Evolutionary conservation across 2,797 vertebrate species (phyloP).

Genomic region (Crypturellus tataupa): DNA sequence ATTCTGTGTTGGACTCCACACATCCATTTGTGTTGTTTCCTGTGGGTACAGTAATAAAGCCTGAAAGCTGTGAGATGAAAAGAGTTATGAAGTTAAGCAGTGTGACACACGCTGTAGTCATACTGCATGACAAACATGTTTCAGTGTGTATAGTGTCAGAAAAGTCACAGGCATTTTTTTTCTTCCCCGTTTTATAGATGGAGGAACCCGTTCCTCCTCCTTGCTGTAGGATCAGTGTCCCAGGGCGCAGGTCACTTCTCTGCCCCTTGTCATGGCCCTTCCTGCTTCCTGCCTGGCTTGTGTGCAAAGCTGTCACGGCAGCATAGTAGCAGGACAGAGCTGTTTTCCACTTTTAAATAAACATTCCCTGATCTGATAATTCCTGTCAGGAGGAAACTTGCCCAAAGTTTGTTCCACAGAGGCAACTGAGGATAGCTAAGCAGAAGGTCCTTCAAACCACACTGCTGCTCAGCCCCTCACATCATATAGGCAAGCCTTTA

Average conservation of each 20-base stretch:
- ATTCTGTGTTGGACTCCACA: neutral
- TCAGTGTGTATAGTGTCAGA: neutral
- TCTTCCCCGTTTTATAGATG: neutral
- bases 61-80: neutral
- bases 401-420: neutral
- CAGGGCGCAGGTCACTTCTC: rapidly evolving
- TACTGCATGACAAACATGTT: neutral
- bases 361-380: constrained; percentile 72
- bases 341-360: constrained; percentile 53
- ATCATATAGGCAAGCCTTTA: neutral
- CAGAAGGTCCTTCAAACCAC: no score
- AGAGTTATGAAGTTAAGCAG: neutral
- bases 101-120: neutral
- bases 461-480: neutral
- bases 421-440: neutral
- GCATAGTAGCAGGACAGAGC: constrained; percentile 38
- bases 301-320: constrained; percentile 20
- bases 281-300: constrained; percentile 18
- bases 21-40: constrained; percentile 8
- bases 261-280: constrained; percentile 43
- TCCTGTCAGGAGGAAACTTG: constrained; percentile 17
- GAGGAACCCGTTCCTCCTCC: neutral
- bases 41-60: neutral
- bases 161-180: neutral
- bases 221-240: neutral